These are phyloP conservation scores for Formica selysi DNA, from an alignment of 1,140 invertebrate species.

Conservation along the genomic window DNA sequence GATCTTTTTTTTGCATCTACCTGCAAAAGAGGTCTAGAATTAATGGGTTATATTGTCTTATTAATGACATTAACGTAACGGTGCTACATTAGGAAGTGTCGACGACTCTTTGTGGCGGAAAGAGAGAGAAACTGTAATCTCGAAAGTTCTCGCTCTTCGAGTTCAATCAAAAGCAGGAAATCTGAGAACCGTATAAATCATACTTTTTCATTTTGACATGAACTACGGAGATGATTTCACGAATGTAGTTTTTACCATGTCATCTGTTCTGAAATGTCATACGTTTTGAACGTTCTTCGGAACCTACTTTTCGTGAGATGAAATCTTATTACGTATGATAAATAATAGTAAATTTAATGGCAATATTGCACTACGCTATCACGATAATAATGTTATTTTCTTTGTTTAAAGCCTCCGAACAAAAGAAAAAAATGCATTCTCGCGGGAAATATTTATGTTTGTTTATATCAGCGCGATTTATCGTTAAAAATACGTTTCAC, in stretches of 20 bases:
- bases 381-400: neutral
- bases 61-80: slow-evolving; percentile 43
- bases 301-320: neutral
- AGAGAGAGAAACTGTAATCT: slow-evolving; percentile 3
- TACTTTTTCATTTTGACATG: slow-evolving; percentile 2
- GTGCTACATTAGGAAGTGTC: slow-evolving; percentile 36
- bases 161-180: neutral
- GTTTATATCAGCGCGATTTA: neutral
- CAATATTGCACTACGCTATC: neutral
- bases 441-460: neutral
- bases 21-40: neutral
- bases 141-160: neutral
- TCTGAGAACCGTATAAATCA: slow-evolving; percentile 20
- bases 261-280: neutral
- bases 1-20: slow-evolving; percentile 9
- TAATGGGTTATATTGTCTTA: neutral
- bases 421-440: slow-evolving; percentile 2
- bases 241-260: neutral
- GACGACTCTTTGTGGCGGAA: neutral
- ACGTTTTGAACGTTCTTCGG: neutral
- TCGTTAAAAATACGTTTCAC: slow-evolving; percentile 7
- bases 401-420: neutral
- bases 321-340: neutral
- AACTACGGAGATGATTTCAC: slow-evolving; percentile 2
- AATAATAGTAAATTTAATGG: slow-evolving; percentile 6